Evolutionary conservation across 2,113 vertebrate genomes (phyloP).

Genomic region (Hepsetus odoe): DNA sequence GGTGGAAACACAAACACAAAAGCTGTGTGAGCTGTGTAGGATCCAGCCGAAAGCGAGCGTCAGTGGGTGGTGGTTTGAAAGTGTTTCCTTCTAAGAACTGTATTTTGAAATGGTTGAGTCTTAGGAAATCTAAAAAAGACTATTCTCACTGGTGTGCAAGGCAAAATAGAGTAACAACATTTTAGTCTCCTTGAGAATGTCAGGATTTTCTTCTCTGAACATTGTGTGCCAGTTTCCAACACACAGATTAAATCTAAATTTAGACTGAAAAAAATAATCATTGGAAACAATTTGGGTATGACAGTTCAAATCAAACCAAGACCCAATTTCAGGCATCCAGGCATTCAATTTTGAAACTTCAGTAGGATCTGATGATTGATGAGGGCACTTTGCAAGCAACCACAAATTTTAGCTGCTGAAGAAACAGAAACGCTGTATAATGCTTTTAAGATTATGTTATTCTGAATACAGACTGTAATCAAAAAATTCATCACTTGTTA

Average conservation of each 20-base stretch:
- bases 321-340: background rate
- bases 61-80: background rate
- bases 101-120: background rate
- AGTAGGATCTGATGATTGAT: background rate
- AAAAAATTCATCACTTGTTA: no score
- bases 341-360: background rate
- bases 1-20: background rate
- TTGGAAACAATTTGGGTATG: background rate
- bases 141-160: background rate
- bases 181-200: no score
- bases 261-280: no score
- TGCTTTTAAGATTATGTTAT: no score
- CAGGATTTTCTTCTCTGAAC: no score
- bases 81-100: background rate
- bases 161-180: background rate
- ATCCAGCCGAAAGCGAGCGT: background rate
- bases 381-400: background rate
- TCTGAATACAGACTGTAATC: no score
- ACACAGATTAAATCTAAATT: no score
- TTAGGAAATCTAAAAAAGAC: background rate
- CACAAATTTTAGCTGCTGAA: background rate
- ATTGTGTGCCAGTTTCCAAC: no score
- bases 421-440: no score
- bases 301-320: background rate
- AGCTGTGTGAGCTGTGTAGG: background rate